phyloP scores from a whole-genome alignment of 2,888 invertebrate species.

The Chloromyia formosa region DNA sequence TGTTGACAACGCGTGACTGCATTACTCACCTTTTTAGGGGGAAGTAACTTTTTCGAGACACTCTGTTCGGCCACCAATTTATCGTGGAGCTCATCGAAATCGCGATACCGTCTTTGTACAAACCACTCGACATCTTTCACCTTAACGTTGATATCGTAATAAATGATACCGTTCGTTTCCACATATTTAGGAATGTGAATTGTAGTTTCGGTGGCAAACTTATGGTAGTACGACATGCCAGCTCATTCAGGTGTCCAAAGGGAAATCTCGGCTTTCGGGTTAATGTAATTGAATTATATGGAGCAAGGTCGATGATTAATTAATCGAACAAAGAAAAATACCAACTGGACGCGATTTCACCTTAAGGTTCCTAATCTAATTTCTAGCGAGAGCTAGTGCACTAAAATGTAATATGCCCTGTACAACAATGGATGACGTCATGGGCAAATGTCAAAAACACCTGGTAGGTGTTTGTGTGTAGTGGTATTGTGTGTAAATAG shows the following conservation, averaged over 20 bases:
- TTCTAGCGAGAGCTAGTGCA: no score
- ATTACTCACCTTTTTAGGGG: conserved; percentile 81
- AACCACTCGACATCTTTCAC: conserved; percentile 82
- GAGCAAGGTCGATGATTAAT: not conserved
- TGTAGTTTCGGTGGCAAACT: conserved; percentile 72
- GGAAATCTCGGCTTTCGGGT: not conserved
- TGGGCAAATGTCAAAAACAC: no score
- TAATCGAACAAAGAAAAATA: not conserved
- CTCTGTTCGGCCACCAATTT: conserved; percentile 82
- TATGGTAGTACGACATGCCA: conserved; percentile 79
- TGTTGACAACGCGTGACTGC: not conserved
- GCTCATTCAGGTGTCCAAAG: conserved; percentile 29
- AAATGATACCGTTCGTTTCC: conserved; percentile 74
- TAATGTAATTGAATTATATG: conserved; percentile 4
- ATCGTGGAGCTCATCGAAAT: conserved; percentile 88
- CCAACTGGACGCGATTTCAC: not conserved
- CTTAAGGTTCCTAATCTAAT: no score
- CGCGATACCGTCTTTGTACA: conserved; percentile 82
- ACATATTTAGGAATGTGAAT: conserved; percentile 74
- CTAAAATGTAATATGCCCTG: no score
- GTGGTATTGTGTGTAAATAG: not conserved
- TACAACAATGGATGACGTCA: no score
- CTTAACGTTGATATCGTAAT: conserved; percentile 74
- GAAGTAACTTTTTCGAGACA: conserved; percentile 84
- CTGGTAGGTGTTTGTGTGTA: no score